Conservation (phyloP, 92 coral and sea anemone species). For the Diadumene lineata region DNA sequence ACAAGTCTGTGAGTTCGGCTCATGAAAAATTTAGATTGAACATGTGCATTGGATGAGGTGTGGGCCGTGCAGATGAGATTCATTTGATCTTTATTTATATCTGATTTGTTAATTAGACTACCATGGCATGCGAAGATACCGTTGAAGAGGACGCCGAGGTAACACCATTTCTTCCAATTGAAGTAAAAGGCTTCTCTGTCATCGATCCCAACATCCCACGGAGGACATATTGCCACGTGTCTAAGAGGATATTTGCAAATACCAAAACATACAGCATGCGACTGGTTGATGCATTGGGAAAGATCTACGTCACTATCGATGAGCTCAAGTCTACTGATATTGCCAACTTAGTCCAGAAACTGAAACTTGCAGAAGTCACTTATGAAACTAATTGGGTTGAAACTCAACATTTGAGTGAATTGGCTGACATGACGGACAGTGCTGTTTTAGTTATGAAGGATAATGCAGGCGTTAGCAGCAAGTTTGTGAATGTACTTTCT, state of each 20-base stretch:
- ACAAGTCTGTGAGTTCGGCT: no score
- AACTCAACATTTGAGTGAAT: background rate
- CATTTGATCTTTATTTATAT: no score
- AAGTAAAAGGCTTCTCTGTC: slow-evolving; percentile 18
- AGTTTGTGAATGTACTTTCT: slow-evolving; percentile 16
- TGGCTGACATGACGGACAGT: background rate
- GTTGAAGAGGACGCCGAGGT: background rate
- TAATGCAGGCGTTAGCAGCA: slow-evolving; percentile 5
- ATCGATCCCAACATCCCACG: slow-evolving; percentile 24
- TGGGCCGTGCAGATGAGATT: no score
- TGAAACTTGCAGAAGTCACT: slow-evolving; percentile 33
- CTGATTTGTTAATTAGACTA: background rate
- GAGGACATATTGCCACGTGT: slow-evolving; percentile 64
- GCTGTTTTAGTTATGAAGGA: slow-evolving; percentile 36
- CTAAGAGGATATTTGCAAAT: slow-evolving; percentile 10
- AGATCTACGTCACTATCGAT: slow-evolving; percentile 37
- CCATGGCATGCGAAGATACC: slow-evolving; percentile 13
- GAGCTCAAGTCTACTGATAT: slow-evolving; percentile 57
- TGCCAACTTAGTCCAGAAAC: slow-evolving; percentile 7
- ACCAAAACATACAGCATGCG: slow-evolving; percentile 38
- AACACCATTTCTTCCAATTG: slow-evolving; percentile 51
- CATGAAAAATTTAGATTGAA: no score
- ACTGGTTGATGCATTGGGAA: slow-evolving; percentile 52
- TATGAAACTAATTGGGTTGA: slow-evolving; percentile 59
- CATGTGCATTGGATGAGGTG: no score